phyloP scores from a whole-genome alignment of 1,140 invertebrate species.

The Bombus soroeensis region DNA sequence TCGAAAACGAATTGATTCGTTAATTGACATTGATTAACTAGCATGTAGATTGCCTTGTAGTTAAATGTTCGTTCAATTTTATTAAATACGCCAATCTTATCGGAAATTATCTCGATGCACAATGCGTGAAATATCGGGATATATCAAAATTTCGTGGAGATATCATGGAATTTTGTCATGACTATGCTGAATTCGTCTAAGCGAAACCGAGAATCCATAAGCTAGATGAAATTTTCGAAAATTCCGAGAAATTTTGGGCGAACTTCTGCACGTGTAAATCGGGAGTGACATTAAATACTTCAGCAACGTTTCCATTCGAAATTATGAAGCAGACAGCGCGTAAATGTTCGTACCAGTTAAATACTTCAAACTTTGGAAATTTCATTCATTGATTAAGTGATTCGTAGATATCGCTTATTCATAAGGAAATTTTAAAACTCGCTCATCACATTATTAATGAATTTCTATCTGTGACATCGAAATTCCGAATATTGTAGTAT shows the following conservation, averaged over 20 bases:
- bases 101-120: not conserved
- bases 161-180: not conserved
- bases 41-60: not conserved
- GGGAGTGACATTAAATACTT: not conserved
- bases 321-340: not conserved
- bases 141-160: not conserved
- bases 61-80: not conserved
- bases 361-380: not conserved
- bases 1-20: not conserved
- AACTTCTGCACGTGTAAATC: too few species aligned
- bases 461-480: too few species aligned
- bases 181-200: not conserved
- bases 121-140: not conserved
- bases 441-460: too few species aligned
- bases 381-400: not conserved
- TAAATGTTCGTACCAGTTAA: not conserved
- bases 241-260: not conserved
- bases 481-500: too few species aligned
- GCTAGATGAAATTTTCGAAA: not conserved
- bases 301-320: not conserved
- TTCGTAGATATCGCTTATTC: not conserved
- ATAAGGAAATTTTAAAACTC: not conserved
- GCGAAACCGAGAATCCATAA: not conserved
- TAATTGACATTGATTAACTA: constrained; percentile 15
- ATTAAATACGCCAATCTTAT: not conserved